Evolutionary conservation across 2,113 vertebrate genomes (phyloP), one percentile per base, ranked within the genome.

Genomic region (Sapajus apella): DNA sequence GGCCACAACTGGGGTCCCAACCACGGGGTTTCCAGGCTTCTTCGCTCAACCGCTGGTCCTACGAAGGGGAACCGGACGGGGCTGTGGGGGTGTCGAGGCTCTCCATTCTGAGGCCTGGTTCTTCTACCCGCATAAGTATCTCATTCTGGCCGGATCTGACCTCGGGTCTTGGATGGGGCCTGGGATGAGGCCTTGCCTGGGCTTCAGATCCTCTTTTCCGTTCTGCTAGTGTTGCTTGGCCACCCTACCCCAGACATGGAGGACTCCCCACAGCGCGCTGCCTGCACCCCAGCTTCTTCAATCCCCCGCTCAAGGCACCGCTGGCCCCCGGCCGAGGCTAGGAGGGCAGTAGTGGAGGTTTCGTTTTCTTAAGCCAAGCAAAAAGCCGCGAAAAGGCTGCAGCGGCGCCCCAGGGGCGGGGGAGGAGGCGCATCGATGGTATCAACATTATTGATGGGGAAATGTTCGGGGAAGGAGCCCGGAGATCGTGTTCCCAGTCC

Each of bases 401-500:
- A 5, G 37, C 27, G 70, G 94, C 66, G 87, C 87, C 95, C 94
- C 0, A 25, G 83, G 97, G 95, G 70, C 64, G 45, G 95, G 93
- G 94, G 95, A 92, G 86, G 88, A 96, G 92, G 95, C 90, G 35
- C 95, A 7, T 50, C 27, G 92, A 95, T 73, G 90, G 72, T 92
- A 92, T 96, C 97, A 37, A 21, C 90, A 3, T 96, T 97, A 97
- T 95, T 97, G 97, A 98, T 97, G 97, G 95, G 92, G 72, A 95
- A 92, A 64, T 30, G 18, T 84, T 82, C 35, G 27, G 75, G 45
- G 83, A 89, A 6, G 91, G 90, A 94, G 92, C 97, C 92, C 23
- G 18, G 91, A 94, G 95, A 96, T 97, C 98, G 96, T 96, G 94
- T 98, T 98, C 96, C 84, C 93, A 61, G 96, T 73, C 91, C 97